Evolutionary conservation across 1,140 invertebrate genomes (phyloP).

Genomic region (Lepidostoma basale): DNA sequence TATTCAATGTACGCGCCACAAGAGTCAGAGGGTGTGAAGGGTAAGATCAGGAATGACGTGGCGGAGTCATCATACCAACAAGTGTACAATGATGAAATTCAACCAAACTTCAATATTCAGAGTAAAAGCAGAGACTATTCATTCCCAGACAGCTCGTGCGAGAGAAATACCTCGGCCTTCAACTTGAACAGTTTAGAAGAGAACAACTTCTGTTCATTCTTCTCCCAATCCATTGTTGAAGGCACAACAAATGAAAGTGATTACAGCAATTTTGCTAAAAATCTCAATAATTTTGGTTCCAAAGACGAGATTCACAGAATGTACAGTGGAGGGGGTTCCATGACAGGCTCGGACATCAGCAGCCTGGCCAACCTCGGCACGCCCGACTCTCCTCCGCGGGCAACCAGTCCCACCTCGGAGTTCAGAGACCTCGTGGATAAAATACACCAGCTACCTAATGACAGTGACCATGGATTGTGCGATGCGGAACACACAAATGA

Average conservation of each 20-base stretch:
- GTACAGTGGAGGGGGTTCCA: constrained; percentile 52
- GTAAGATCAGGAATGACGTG: constrained; percentile 17
- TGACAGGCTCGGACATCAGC: constrained; percentile 70
- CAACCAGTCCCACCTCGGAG: constrained; percentile 77
- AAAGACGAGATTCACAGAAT: constrained; percentile 42
- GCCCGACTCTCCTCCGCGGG: constrained; percentile 75
- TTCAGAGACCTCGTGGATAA: constrained; percentile 70
- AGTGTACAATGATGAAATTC: constrained; percentile 25
- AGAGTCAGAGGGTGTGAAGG: constrained; percentile 5
- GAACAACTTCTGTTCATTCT: constrained; percentile 40
- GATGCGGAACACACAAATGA: constrained; percentile 21
- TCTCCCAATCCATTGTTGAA: constrained; percentile 35
- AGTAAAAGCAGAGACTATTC: constrained; percentile 35
- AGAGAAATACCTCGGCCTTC: constrained; percentile 37
- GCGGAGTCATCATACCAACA: not conserved
- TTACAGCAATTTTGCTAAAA: constrained; percentile 42
- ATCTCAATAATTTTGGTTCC: constrained; percentile 42
- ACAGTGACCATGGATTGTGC: constrained; percentile 6
- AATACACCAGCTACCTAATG: constrained; percentile 66
- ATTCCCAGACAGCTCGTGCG: constrained; percentile 30
- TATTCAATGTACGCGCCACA: constrained; percentile 20
- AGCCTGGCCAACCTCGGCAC: constrained; percentile 67
- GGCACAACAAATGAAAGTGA: constrained; percentile 37
- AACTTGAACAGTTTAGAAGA: constrained; percentile 43
- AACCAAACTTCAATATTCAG: constrained; percentile 18